Base-by-base conservation (phyloP, 1,140 invertebrate genomes). In the Drosophila paulistorum region DNA sequence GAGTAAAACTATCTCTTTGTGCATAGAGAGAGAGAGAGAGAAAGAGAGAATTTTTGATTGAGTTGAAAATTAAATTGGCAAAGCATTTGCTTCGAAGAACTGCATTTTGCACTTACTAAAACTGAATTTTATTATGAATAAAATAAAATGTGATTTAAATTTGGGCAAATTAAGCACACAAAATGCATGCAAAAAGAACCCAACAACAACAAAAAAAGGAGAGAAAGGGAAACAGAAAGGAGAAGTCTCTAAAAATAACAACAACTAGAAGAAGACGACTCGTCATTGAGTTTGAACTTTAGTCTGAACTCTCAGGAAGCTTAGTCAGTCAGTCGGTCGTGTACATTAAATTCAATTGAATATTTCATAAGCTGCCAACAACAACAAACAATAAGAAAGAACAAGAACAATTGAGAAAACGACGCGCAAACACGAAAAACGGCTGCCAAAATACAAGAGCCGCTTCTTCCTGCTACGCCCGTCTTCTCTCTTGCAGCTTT, bases 301-400 rank as follows among this genome's bases (percentile, higher is more conserved):
- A 20, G 14, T 20, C 57, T 59, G 57, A 59, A 59, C 57, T 59
- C 57, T 3, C 39, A 14, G 51, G 45, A 17, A 64, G 77, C 70
- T 79, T 77, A 74, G 71, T 79, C 74, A 79, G 74, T 79, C 70
- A 79, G 74, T 79, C 74, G 77, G 77, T 77, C 77, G 74, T 74
- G 75, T 77, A 71, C 71, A 74, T 80, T 80, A 78, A 80, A 74
- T 82, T 81, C 80, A 81, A 83, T 83, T 81, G 74, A 74, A 83
- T 83, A 80, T 81, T 81, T 81, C 68, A 81, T 78, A 78, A 83
- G 71, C 71, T 78, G 71, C 65, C 79, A 79, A 79, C 68, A 77
- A 81, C 76, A 70, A 58, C 45, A 71, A 75, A 55, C 71, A 62
- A 51, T 51, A 51, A 51, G 45, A 58, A 73, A 63, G 33, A 54